These are phyloP conservation scores for Triops cancriformis DNA, from an alignment of 1,140 invertebrate species.

Conservation along the genomic window DNA sequence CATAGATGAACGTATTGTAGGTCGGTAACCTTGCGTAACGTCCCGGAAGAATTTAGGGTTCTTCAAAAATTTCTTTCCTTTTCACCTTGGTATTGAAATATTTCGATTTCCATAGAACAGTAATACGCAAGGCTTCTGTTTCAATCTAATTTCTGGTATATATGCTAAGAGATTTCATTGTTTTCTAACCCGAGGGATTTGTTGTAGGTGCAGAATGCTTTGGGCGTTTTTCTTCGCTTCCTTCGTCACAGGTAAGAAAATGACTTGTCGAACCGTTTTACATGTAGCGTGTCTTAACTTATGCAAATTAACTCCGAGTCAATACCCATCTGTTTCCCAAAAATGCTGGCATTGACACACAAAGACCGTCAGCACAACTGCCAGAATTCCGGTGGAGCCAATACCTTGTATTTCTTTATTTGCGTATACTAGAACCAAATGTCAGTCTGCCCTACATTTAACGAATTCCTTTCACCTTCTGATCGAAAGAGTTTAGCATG, in stretches of 20 bases:
- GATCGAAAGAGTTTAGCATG: not conserved
- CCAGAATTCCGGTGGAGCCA: not conserved
- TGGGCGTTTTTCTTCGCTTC: slow-evolving; percentile 7
- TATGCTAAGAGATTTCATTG: not conserved
- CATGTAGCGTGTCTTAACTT: not conserved
- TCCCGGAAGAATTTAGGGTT: not conserved
- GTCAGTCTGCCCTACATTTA: not conserved
- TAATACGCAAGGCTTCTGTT: not conserved
- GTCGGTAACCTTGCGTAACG: slow-evolving; percentile 2
- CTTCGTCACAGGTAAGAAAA: not conserved
- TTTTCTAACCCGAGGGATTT: not conserved
- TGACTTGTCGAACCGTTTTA: not conserved
- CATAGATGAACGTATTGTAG: slow-evolving; percentile 14
- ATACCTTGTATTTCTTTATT: not conserved
- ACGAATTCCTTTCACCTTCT: not conserved
- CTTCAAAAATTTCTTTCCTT: not conserved
- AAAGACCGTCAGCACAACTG: not conserved
- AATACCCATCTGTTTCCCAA: not conserved
- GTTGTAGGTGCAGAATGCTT: slow-evolving; percentile 3
- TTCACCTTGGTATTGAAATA: not conserved
- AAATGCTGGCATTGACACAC: not conserved
- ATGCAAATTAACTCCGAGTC: not conserved
- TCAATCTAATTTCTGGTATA: too few relatives aligned
- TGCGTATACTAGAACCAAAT: not conserved
- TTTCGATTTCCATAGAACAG: not conserved